Conservation (phyloP, 2,888 invertebrate species). For the Urechis unicinctus region DNA sequence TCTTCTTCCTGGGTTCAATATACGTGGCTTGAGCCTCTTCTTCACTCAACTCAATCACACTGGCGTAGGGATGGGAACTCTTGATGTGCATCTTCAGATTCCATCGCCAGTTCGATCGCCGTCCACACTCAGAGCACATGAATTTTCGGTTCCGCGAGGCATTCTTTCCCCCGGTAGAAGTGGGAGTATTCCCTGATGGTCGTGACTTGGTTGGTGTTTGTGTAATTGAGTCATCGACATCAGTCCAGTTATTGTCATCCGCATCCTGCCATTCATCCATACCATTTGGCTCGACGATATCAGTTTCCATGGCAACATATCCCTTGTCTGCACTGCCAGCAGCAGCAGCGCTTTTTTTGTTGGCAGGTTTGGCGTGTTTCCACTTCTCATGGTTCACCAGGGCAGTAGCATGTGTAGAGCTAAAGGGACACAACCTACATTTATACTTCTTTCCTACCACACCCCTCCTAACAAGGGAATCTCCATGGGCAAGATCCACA, state of each 20-base stretch:
- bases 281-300: not conserved
- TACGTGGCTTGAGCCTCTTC: conserved; percentile 40
- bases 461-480: too few species aligned
- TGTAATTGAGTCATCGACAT: conserved; percentile 5
- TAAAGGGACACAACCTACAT: too few species aligned
- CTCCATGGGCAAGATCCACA: too few species aligned
- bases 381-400: too few species aligned
- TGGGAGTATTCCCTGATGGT: not conserved
- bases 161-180: conserved; percentile 3
- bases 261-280: not conserved
- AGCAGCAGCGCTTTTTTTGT: too few species aligned
- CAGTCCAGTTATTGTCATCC: not conserved
- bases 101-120: conserved; percentile 96
- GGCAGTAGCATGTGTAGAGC: too few species aligned
- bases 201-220: too few species aligned
- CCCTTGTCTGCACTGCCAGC: too few species aligned
- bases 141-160: conserved; percentile 65
- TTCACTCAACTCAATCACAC: conserved; percentile 35
- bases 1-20: too few species aligned
- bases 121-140: conserved; percentile 88
- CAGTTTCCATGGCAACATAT: too few species aligned
- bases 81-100: conserved; percentile 91
- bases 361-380: too few species aligned
- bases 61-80: conserved; percentile 23
- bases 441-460: too few species aligned